These are phyloP conservation scores for Sphyrna mokarran DNA, from an alignment of 2,113 vertebrate genomes.

Conservation along the genomic window DNA sequence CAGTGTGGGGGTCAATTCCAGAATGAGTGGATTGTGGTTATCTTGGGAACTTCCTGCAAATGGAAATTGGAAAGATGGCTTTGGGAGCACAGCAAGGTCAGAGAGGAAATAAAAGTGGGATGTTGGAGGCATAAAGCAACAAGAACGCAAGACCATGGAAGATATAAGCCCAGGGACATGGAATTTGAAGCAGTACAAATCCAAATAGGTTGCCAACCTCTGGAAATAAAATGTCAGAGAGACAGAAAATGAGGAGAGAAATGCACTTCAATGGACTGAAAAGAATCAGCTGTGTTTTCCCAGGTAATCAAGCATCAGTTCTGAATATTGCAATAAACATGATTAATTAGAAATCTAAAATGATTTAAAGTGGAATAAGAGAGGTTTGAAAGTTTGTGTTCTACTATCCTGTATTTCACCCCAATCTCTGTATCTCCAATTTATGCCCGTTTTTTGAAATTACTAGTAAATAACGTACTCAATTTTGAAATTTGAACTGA, in stretches of 20 bases:
- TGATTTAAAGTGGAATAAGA: background rate
- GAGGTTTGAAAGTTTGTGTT: background rate
- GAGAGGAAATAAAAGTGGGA: no score
- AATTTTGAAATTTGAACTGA: background rate
- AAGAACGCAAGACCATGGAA: no score
- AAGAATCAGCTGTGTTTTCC: background rate
- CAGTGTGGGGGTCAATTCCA: no score
- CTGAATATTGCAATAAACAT: background rate
- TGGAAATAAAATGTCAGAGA: background rate
- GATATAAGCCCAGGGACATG: background rate
- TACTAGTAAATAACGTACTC: background rate
- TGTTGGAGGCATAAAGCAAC: no score
- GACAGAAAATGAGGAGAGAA: background rate
- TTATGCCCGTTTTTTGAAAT: background rate
- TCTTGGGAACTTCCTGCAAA: no score
- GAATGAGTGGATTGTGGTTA: no score
- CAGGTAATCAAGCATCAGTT: background rate
- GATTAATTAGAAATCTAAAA: background rate
- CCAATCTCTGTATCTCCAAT: background rate
- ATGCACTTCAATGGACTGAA: background rate
- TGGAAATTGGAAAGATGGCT: no score
- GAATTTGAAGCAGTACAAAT: background rate
- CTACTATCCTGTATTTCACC: background rate
- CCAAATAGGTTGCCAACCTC: background rate
- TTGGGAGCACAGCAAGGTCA: no score